phyloP scores from a whole-genome alignment of 1,140 invertebrate species.

The Atta texana region DNA sequence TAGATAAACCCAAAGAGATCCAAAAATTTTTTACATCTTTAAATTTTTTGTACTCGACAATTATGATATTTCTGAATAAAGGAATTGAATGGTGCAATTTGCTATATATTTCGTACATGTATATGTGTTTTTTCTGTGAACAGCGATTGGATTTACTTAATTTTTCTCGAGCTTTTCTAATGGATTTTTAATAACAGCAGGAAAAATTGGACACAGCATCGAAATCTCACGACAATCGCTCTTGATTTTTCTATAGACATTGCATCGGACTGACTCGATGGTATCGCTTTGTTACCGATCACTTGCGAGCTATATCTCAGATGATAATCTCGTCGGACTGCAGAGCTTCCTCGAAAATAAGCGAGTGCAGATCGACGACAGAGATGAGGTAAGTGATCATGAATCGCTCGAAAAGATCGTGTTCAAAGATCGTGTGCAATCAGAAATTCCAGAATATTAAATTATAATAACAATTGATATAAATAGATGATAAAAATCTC shows the following conservation, averaged over 20 bases:
- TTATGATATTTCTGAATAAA: not conserved
- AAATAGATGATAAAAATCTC: not conserved
- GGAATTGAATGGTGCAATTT: conserved; percentile 17
- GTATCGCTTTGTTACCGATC: conserved; percentile 94
- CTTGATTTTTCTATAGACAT: conserved; percentile 85
- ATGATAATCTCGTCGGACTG: conserved; percentile 92
- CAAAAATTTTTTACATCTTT: not conserved
- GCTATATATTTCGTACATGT: not conserved
- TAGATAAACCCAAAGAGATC: conserved; percentile 1
- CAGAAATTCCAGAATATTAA: not conserved
- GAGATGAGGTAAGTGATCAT: conserved; percentile 93
- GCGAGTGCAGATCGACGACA: conserved; percentile 94
- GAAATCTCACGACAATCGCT: conserved; percentile 20
- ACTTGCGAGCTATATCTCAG: conserved; percentile 92
- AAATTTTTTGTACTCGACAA: not conserved
- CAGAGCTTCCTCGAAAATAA: conserved; percentile 93
- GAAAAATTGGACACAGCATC: not conserved
- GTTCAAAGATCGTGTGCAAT: not conserved
- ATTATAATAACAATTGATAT: not conserved
- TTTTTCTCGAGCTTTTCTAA: conserved; percentile 17
- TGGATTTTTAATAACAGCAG: conserved; percentile 4
- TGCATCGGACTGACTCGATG: conserved; percentile 93
- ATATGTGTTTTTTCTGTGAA: not conserved
- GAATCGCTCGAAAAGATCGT: not conserved
- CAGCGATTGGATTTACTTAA: conserved; percentile 18